Evolutionary conservation across 2,113 vertebrate genomes (phyloP).

Genomic region (Callionymus lyra): DNA sequence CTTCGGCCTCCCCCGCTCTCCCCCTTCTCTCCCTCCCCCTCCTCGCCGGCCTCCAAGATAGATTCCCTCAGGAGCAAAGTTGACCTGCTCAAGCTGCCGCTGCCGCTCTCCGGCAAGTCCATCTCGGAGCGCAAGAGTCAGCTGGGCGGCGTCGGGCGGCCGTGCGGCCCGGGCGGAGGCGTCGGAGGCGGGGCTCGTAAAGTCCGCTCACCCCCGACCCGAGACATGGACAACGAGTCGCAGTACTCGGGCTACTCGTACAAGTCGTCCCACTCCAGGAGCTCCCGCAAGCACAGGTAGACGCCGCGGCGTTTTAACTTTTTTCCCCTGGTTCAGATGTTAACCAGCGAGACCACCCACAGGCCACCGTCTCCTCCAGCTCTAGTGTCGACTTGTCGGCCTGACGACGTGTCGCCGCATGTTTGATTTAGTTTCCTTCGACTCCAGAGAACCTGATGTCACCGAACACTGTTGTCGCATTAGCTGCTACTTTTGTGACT

Average conservation of each 20-base stretch:
- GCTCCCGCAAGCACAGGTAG: slow-evolving; percentile 86
- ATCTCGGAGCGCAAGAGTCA: slow-evolving; percentile 68
- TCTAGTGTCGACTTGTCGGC: no score
- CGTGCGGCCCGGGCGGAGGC: slow-evolving; percentile 60
- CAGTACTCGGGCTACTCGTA: slow-evolving; percentile 90
- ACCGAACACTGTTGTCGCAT: no score
- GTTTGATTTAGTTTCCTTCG: no score
- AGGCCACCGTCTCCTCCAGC: no score
- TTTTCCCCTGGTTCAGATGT: background rate
- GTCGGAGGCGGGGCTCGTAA: slow-evolving; percentile 64
- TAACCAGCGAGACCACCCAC: background rate
- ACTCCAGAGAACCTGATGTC: no score
- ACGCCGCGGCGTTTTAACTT: background rate
- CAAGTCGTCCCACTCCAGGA: slow-evolving; percentile 85
- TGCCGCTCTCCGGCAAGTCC: slow-evolving; percentile 75
- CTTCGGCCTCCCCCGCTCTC: slow-evolving; percentile 11
- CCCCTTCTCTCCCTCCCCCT: slow-evolving; percentile 30
- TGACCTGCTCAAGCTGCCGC: slow-evolving; percentile 86
- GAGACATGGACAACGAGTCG: slow-evolving; percentile 88
- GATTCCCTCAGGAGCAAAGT: slow-evolving; percentile 96
- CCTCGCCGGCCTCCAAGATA: slow-evolving; percentile 81
- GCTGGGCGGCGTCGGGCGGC: slow-evolving; percentile 65
- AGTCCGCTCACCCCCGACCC: slow-evolving; percentile 63
- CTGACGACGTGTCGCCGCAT: no score
- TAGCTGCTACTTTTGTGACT: no score